Evolutionary conservation across 2,888 invertebrate genomes (phyloP).

Genomic region (Trichopoda pennipes): DNA sequence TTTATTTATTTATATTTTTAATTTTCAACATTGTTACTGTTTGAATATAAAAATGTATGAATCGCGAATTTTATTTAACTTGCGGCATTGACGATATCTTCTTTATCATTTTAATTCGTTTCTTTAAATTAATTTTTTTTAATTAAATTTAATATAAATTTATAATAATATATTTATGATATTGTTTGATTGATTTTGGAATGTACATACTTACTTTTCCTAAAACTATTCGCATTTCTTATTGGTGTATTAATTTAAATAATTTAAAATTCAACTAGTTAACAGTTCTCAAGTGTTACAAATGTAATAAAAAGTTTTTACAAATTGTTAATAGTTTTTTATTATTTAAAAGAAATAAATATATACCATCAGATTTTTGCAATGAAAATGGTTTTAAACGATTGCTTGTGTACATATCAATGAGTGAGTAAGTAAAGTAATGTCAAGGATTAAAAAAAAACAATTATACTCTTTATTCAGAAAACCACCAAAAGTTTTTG

Average conservation of each 20-base stretch:
- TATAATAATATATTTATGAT: neutral
- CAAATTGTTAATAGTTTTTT: too few species aligned
- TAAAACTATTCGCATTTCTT: too few species aligned
- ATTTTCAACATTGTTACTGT: neutral
- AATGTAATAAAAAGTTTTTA: too few species aligned
- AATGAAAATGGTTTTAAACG: too few species aligned
- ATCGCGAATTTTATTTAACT: slow-evolving; percentile 37
- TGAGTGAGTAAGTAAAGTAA: neutral
- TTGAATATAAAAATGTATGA: slow-evolving; percentile 10
- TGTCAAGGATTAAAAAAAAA: neutral
- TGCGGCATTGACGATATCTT: slow-evolving; percentile 31
- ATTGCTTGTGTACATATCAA: too few species aligned
- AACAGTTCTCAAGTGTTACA: too few species aligned
- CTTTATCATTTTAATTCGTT: slow-evolving; percentile 16
- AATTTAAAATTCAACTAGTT: too few species aligned
- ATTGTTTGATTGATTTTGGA: too few species aligned
- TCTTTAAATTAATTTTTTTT: slow-evolving; percentile 20
- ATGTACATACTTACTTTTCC: too few species aligned
- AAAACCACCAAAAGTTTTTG: slow-evolving; percentile 3
- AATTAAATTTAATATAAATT: slow-evolving; percentile 20
- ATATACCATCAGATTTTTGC: too few species aligned
- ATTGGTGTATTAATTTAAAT: too few species aligned
- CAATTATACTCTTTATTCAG: slow-evolving; percentile 3
- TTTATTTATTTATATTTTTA: slow-evolving; percentile 16
- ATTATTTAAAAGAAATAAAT: too few species aligned